Evolutionary conservation across 2,888 invertebrate species (phyloP).

Genomic region (Syrphus vitripennis): DNA sequence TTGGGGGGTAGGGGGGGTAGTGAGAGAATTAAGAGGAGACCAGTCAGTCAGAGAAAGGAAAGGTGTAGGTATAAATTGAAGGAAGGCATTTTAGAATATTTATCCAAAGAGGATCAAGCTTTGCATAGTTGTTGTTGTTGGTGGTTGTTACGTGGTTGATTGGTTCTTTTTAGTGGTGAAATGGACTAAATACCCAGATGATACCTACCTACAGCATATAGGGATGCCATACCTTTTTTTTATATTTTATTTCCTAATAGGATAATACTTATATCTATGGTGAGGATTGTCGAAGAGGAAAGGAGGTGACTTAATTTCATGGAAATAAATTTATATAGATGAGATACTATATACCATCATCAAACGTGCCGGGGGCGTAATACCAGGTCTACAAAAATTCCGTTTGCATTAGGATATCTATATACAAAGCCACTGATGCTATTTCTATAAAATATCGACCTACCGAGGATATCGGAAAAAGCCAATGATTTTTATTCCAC

Average conservation of each 20-base stretch:
- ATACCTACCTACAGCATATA: not conserved
- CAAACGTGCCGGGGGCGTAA: conserved; percentile 33
- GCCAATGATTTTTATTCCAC: conserved; percentile 42
- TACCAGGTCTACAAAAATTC: conserved; percentile 11
- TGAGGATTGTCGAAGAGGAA: not conserved
- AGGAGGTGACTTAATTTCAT: conserved; percentile 35
- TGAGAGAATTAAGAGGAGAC: not conserved
- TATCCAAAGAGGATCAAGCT: conserved; percentile 54
- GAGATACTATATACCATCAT: too few relatives aligned
- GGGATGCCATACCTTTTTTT: conserved; percentile 17
- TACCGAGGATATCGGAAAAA: conserved; percentile 38
- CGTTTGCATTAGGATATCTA: conserved; percentile 29
- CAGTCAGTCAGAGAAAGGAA: not conserved
- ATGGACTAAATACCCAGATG: conserved; percentile 45
- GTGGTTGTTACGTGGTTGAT: conserved; percentile 63
- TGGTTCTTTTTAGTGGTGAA: conserved; percentile 52
- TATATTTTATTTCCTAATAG: conserved; percentile 26
- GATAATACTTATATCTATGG: conserved; percentile 47
- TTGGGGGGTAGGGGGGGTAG: not conserved
- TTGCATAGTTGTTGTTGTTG: conserved; percentile 43
- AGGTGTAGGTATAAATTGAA: not conserved
- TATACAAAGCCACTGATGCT: not conserved
- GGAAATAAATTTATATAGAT: too few relatives aligned
- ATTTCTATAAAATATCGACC: conserved; percentile 58
- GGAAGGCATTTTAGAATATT: conserved; percentile 61